Evolutionary conservation across 2,888 invertebrate genomes (phyloP).

Genomic region (Aporophyla nigra): DNA sequence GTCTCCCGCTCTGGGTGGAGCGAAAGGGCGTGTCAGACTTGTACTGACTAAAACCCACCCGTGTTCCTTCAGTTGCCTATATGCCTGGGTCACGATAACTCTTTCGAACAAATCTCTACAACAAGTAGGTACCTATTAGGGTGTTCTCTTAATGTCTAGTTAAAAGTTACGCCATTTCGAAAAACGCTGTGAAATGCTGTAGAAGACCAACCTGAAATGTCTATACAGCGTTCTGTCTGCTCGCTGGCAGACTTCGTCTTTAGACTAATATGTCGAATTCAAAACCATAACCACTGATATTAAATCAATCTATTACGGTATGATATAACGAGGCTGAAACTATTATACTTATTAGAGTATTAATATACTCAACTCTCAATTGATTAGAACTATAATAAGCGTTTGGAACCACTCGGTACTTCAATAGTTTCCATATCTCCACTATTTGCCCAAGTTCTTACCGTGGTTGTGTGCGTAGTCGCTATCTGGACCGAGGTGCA

Average conservation of each 20-base stretch:
- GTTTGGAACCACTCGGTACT: constrained; percentile 30
- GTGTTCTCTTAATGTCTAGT: background rate
- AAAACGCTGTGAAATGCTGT: no score
- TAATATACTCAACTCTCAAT: constrained; percentile 24
- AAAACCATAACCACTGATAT: background rate
- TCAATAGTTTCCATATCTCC: constrained; percentile 44
- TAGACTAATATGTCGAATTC: constrained; percentile 12
- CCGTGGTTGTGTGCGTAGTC: constrained; percentile 39
- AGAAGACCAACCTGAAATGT: background rate
- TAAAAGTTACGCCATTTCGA: no score
- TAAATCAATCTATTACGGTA: constrained; percentile 19
- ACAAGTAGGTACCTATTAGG: background rate
- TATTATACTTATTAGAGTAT: constrained; percentile 28
- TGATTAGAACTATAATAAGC: constrained; percentile 32
- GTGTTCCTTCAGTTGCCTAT: no score
- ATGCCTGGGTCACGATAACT: no score
- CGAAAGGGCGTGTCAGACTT: no score
- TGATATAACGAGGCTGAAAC: background rate
- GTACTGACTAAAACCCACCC: no score
- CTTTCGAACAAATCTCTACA: no score
- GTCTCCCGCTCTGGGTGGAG: no score
- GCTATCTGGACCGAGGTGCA: constrained; percentile 65
- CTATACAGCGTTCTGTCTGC: background rate
- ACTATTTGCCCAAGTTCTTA: constrained; percentile 52
- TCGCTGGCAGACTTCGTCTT: background rate